phyloP scores from a whole-genome alignment of 2,113 vertebrate genomes.

The Microcebus murinus region DNA sequence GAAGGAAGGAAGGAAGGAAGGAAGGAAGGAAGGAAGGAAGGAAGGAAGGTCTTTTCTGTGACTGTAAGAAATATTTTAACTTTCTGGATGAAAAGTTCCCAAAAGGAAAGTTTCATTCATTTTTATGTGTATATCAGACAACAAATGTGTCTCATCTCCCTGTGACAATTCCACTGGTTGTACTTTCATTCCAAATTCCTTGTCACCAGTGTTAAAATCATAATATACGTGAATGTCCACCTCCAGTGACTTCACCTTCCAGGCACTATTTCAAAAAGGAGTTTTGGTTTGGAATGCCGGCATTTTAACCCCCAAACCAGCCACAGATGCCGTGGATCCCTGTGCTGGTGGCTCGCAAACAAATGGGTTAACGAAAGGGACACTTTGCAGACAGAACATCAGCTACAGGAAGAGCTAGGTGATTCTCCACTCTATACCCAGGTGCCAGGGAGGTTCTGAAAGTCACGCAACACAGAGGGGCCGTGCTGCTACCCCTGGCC shows the following conservation, averaged over 20 bases:
- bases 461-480: background rate
- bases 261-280: background rate
- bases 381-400: background rate
- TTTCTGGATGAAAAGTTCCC: background rate
- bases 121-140: background rate
- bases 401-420: background rate
- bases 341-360: background rate
- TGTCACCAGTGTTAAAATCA: background rate
- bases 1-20: no score
- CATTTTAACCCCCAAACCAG: background rate
- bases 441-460: background rate
- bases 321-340: background rate
- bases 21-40: no score
- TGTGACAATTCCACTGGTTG: background rate
- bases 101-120: background rate
- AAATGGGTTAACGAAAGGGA: background rate
- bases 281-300: background rate
- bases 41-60: background rate
- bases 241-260: background rate
- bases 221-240: background rate
- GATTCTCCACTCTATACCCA: background rate
- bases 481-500: background rate
- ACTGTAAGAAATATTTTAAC: background rate
- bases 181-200: background rate
- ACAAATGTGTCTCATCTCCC: background rate